A percentile compares a stretch with the other conserved stretches of the same genome.
phyloP scores from a whole-genome alignment of 2,888 invertebrate species.

The Temnothorax rugatulus region DNA sequence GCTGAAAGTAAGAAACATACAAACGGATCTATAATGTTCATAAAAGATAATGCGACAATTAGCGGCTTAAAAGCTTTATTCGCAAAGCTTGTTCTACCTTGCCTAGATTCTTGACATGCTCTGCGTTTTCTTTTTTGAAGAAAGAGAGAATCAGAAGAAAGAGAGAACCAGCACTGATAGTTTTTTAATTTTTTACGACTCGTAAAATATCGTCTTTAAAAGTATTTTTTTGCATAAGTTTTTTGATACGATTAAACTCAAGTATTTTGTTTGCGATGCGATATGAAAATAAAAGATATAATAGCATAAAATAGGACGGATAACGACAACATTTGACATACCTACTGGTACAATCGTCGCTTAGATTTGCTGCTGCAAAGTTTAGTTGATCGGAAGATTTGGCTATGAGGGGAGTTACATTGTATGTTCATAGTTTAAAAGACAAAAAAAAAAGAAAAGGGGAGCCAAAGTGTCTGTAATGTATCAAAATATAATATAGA shows the following conservation, averaged over 20 bases:
- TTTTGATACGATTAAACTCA: not conserved
- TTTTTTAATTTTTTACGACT: not conserved
- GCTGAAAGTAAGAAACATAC: constrained; percentile 8
- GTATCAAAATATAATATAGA: constrained; percentile 20
- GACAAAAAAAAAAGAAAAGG: not conserved
- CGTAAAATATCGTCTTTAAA: not conserved
- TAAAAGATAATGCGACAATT: not conserved
- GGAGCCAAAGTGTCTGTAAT: not conserved
- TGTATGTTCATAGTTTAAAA: not conserved
- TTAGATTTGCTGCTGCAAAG: constrained; percentile 1
- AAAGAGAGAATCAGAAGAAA: not conserved
- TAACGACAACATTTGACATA: not conserved
- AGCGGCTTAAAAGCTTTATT: not conserved
- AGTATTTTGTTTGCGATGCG: not conserved
- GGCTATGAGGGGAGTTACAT: not conserved
- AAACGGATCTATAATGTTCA: not conserved
- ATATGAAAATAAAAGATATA: not conserved
- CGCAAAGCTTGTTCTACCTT: not conserved
- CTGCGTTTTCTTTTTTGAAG: not conserved
- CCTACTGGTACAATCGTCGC: not conserved
- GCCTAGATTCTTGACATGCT: not conserved
- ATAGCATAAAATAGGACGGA: not conserved
- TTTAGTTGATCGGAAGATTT: not conserved
- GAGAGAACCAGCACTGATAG: not conserved
- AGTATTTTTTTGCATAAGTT: constrained; percentile 1